Percentiles rank a stretch among this genome's conserved stretches.
Conservation (phyloP, 2,888 invertebrate species). For the Pantelozetes paolii region DNA sequence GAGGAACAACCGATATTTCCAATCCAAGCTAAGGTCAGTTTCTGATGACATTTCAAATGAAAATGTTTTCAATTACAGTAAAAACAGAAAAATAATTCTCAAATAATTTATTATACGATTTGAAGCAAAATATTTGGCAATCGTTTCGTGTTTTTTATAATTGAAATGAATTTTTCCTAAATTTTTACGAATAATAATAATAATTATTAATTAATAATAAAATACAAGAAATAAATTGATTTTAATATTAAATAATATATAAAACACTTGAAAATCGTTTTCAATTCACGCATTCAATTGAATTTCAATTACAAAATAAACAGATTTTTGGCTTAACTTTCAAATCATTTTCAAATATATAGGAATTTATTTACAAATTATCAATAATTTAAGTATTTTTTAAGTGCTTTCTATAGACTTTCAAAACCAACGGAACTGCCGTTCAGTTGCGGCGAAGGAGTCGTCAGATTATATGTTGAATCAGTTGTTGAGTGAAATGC, state of each 20-base stretch:
- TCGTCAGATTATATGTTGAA: not conserved
- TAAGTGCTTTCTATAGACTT: not conserved
- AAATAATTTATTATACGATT: not conserved
- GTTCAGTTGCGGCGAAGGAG: constrained; percentile 8
- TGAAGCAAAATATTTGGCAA: not conserved
- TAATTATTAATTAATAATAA: not conserved
- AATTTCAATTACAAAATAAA: constrained; percentile 6
- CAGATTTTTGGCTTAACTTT: not conserved
- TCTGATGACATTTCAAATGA: too few relatives aligned
- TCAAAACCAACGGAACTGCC: not conserved
- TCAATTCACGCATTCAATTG: not conserved
- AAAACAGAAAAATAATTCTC: too few relatives aligned
- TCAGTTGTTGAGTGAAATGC: not conserved
- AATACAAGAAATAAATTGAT: not conserved
- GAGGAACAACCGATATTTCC: not conserved
- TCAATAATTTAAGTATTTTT: not conserved
- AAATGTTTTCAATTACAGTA: too few relatives aligned
- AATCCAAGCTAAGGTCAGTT: too few relatives aligned
- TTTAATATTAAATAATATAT: not conserved
- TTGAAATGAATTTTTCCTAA: not conserved
- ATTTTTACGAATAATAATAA: too few relatives aligned
- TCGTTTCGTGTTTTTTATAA: not conserved
- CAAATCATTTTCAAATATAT: not conserved
- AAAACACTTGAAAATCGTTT: not conserved
- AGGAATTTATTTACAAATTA: not conserved